phyloP scores from a whole-genome alignment of 2,888 invertebrate species.

The Lymantria monacha region DNA sequence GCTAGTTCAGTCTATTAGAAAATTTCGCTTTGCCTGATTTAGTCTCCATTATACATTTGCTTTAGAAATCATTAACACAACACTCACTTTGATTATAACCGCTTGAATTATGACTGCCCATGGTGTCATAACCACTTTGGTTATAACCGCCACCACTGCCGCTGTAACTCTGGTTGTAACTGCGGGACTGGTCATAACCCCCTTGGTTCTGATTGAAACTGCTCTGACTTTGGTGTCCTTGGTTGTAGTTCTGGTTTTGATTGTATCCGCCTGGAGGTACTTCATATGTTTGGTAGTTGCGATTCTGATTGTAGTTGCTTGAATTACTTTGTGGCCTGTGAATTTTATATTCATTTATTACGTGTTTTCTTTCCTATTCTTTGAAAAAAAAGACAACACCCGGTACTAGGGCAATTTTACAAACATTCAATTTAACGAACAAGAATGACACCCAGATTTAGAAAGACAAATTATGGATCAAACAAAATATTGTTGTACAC shows the following conservation, averaged over 20 bases:
- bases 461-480: no score
- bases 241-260: conserved; percentile 36
- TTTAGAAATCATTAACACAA: no score
- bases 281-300: conserved; percentile 35
- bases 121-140: conserved; percentile 14
- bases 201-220: conserved; percentile 31
- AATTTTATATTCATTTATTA: conserved; percentile 3
- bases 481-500: no score
- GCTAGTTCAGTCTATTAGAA: no score
- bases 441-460: no score
- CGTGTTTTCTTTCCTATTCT: not conserved
- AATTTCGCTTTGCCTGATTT: no score
- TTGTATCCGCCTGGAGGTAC: conserved; percentile 53
- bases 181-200: conserved; percentile 26
- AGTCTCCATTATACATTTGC: no score
- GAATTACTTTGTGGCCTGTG: conserved; percentile 58
- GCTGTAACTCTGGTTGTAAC: conserved; percentile 13
- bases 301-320: conserved; percentile 43
- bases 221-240: conserved; percentile 30
- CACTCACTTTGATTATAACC: not conserved
- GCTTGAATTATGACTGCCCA: conserved; percentile 21
- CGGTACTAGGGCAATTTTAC: no score
- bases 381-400: no score
- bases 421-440: no score
- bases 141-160: conserved; percentile 4